These are phyloP conservation scores for Vulpes ferrilata DNA, from an alignment of 2,113 vertebrate genomes.

Conservation along the genomic window DNA sequence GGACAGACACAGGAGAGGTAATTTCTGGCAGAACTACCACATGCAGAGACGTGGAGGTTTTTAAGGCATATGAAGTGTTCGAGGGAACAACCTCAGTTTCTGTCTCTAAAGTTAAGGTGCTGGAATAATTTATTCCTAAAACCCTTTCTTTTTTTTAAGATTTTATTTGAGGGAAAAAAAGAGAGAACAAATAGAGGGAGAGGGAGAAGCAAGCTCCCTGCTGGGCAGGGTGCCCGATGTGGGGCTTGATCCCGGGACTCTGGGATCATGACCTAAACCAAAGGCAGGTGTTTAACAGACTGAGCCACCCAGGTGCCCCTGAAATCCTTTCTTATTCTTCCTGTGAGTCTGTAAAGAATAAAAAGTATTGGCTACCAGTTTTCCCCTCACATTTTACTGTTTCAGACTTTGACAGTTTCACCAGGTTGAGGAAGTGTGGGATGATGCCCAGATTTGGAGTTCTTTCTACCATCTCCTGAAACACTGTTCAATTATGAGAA, in stretches of 20 bases:
- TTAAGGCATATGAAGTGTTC: not conserved
- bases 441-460: not conserved
- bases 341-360: not conserved
- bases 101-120: conserved; percentile 2
- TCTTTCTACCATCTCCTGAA: not conserved
- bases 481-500: not conserved
- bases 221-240: too few species aligned
- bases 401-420: not conserved
- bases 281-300: too few species aligned
- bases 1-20: not conserved
- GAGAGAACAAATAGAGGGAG: too few species aligned
- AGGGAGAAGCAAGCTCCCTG: too few species aligned
- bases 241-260: too few species aligned
- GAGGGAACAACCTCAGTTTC: not conserved
- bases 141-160: not conserved
- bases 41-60: not conserved
- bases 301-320: not conserved
- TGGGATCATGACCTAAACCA: too few species aligned
- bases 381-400: not conserved
- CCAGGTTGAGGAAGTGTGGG: not conserved
- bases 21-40: not conserved
- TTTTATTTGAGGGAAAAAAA: too few species aligned
- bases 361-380: not conserved
- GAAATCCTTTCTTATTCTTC: not conserved
- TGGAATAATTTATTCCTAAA: conserved; percentile 8